Percentiles rank a stretch among this genome's conserved stretches.
phyloP scores from a whole-genome alignment of 2,113 vertebrate species.

The Neoarius graeffei region DNA sequence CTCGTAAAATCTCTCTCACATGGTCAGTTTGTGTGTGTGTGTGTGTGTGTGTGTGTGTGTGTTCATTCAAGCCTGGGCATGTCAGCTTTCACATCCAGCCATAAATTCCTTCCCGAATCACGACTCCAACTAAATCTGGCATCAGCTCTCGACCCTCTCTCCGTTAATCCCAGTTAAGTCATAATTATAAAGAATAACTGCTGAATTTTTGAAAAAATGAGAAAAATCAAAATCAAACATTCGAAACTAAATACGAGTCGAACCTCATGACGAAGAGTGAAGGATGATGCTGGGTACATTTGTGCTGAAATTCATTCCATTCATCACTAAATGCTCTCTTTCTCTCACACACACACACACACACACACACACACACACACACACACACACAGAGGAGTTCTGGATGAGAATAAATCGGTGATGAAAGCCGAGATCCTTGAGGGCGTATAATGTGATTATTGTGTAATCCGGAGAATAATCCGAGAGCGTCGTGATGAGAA shows the following conservation, averaged over 20 bases:
- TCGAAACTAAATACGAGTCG: too few relatives aligned
- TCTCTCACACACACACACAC: too few relatives aligned
- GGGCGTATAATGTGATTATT: not conserved
- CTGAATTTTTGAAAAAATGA: too few relatives aligned
- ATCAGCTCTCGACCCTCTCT: not conserved
- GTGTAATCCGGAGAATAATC: not conserved
- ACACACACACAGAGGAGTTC: not conserved
- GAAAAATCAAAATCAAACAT: too few relatives aligned
- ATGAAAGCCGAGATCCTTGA: not conserved
- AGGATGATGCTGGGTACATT: not conserved
- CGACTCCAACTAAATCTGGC: not conserved
- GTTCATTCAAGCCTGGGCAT: conserved; percentile 44
- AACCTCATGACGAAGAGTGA: not conserved
- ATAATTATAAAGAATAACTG: not conserved
- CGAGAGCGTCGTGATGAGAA: not conserved
- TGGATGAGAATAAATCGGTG: not conserved
- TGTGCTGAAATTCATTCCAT: not conserved
- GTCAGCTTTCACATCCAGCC: conserved; percentile 21
- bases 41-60: too few relatives aligned
- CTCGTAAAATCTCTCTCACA: not conserved
- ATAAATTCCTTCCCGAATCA: conserved; percentile 46
- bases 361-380: too few relatives aligned
- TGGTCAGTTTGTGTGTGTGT: conserved; percentile 5
- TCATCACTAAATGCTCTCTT: not conserved
- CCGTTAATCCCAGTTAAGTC: not conserved